A percentile compares a stretch with the other conserved stretches of the same genome.
Evolutionary conservation across 2,888 invertebrate genomes (phyloP).

Genomic region (Cosmopolites sordidus): DNA sequence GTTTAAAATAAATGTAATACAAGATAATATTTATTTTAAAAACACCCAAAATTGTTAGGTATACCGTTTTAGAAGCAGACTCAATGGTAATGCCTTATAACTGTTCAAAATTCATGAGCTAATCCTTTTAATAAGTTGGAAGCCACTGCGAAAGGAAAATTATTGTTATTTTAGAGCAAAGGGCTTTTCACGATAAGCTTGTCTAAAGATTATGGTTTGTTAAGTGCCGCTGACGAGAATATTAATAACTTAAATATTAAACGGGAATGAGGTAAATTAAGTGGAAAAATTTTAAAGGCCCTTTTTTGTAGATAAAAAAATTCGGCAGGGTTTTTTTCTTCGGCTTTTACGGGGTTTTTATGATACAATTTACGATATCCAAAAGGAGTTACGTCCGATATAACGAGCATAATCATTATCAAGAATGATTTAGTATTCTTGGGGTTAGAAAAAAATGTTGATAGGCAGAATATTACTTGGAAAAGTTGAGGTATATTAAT

Average conservation of each 20-base stretch:
- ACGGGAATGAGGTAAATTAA: slow-evolving; percentile 7
- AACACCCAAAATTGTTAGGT: too few relatives aligned
- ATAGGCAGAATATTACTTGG: too few relatives aligned
- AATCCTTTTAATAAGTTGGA: slow-evolving; percentile 8
- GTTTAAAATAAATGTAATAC: too few relatives aligned
- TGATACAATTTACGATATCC: too few relatives aligned
- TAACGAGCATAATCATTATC: too few relatives aligned
- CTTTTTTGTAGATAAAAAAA: background rate
- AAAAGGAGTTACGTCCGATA: too few relatives aligned
- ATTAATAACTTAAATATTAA: slow-evolving; percentile 14
- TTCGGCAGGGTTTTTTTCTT: too few relatives aligned
- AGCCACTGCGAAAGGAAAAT: slow-evolving; percentile 5
- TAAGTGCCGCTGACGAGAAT: slow-evolving; percentile 13
- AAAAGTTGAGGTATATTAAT: too few relatives aligned
- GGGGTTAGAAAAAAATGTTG: too few relatives aligned
- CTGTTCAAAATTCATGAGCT: background rate
- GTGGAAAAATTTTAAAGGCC: slow-evolving; percentile 6
- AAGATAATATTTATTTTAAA: too few relatives aligned
- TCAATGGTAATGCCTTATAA: background rate
- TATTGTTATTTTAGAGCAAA: slow-evolving; percentile 14
- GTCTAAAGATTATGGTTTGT: slow-evolving; percentile 15
- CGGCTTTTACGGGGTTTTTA: too few relatives aligned
- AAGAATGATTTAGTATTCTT: too few relatives aligned
- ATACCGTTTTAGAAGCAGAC: background rate
- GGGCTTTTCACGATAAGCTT: slow-evolving; percentile 10